phyloP scores from a whole-genome alignment of 2,888 invertebrate genomes.

The Nysson spinosus region DNA sequence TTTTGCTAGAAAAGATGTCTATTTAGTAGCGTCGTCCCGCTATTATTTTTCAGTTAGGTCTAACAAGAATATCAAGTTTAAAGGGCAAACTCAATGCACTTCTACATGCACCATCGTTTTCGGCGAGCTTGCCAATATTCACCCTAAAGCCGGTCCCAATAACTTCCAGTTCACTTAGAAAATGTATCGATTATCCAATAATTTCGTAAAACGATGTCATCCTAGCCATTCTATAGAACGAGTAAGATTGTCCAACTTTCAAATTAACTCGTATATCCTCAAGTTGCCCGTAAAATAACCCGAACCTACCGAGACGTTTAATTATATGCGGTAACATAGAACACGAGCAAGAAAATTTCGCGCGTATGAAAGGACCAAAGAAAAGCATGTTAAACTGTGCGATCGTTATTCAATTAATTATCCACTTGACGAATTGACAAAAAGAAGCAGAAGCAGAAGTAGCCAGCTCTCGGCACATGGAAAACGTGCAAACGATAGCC shows the following conservation, averaged over 20 bases:
- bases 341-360: no score
- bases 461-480: not conserved
- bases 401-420: constrained; percentile 46
- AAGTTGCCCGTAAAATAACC: not conserved
- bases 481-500: constrained; percentile 2
- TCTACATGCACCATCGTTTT: constrained; percentile 13
- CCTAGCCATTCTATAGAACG: constrained; percentile 1
- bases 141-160: constrained; percentile 19
- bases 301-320: no score
- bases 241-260: not conserved
- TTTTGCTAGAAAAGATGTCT: no score
- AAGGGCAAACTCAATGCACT: no score
- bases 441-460: constrained; percentile 17
- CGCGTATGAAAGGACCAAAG: not conserved
- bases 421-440: constrained; percentile 17
- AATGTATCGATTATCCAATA: constrained; percentile 39
- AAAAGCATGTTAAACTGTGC: not conserved
- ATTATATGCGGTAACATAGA: no score
- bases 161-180: constrained; percentile 33
- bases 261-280: constrained; percentile 19
- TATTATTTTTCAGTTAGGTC: no score
- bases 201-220: not conserved
- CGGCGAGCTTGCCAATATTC: constrained; percentile 6
- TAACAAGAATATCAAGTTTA: no score
- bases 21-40: no score